Conservation (phyloP, 2,797 vertebrate species). For the Chrysolophus pictus region DNA sequence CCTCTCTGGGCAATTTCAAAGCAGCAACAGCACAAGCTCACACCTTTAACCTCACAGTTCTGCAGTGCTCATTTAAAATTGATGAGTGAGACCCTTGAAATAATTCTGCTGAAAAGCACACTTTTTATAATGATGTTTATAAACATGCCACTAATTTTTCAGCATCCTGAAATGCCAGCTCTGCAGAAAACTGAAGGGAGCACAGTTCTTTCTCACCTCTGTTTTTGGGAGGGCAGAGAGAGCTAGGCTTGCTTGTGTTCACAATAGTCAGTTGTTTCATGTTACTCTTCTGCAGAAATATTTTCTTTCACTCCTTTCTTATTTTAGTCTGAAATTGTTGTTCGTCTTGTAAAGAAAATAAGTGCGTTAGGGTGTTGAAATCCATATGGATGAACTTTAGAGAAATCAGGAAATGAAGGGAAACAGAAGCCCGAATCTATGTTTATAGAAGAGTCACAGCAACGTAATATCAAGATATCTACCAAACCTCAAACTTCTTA, state of each 20-base stretch:
- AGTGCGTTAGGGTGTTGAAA: not conserved
- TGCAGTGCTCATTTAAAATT: conserved; percentile 48
- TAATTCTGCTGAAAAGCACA: conserved; percentile 42
- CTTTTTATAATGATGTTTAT: conserved; percentile 29
- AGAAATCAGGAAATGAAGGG: not conserved
- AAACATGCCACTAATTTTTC: conserved; percentile 39
- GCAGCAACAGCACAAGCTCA: not conserved
- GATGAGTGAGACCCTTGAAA: conserved; percentile 37
- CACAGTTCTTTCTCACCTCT: not conserved
- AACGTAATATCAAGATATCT: not conserved
- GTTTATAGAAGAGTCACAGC: not conserved
- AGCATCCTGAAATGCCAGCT: not conserved
- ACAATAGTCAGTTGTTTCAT: not conserved
- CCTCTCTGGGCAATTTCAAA: conserved; percentile 12
- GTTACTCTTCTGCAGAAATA: not conserved
- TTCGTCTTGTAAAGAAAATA: not conserved
- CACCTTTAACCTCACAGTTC: conserved; percentile 33
- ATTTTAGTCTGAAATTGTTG: not conserved
- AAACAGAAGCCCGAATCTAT: not conserved
- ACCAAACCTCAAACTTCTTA: not conserved
- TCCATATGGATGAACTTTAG: not conserved
- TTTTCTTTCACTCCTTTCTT: not conserved
- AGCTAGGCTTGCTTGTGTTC: not conserved
- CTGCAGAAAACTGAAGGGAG: conserved; percentile 5
- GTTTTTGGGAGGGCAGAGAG: not conserved